phyloP scores from a whole-genome alignment of 2,797 vertebrate genomes.

The Pantherophis vulpinus region DNA sequence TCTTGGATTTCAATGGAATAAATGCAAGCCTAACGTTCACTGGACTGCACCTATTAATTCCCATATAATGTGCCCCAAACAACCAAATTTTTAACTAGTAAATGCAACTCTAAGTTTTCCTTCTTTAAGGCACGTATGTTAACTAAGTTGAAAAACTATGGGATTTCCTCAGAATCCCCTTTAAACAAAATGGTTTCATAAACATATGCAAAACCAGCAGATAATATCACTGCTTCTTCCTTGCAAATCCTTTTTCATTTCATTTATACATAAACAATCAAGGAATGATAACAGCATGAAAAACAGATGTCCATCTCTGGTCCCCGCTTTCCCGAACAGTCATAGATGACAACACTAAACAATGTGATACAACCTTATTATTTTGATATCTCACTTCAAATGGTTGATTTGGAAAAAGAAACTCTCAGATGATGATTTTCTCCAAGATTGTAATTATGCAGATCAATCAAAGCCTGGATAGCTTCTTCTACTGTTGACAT shows the following conservation, averaged over 20 bases:
- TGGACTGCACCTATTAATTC: slow-evolving; percentile 61
- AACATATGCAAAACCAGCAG: slow-evolving; percentile 74
- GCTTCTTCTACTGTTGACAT: slow-evolving; percentile 97
- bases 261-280: slow-evolving; percentile 65
- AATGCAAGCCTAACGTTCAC: slow-evolving; percentile 7
- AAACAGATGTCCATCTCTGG: slow-evolving; percentile 78
- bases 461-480: slow-evolving; percentile 94
- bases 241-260: slow-evolving; percentile 59
- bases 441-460: slow-evolving; percentile 97
- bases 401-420: slow-evolving; percentile 97
- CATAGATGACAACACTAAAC: slow-evolving; percentile 75
- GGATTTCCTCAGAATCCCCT: slow-evolving; percentile 70
- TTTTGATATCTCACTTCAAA: slow-evolving; percentile 74
- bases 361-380: slow-evolving; percentile 70
- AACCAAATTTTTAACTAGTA: slow-evolving; percentile 76
- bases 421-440: slow-evolving; percentile 96
- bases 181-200: slow-evolving; percentile 74
- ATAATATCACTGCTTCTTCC: slow-evolving; percentile 66
- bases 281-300: slow-evolving; percentile 82
- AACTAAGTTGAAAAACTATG: slow-evolving; percentile 79
- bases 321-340: slow-evolving; percentile 84
- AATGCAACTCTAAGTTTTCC: slow-evolving; percentile 75
- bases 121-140: slow-evolving; percentile 93
- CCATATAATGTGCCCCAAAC: slow-evolving; percentile 81
- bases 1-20: slow-evolving; percentile 19